A percentile compares a stretch with the other conserved stretches of the same genome.
Evolutionary conservation across 1,140 invertebrate species (phyloP).

Genomic region (Zeugodacus cucurbitae): DNA sequence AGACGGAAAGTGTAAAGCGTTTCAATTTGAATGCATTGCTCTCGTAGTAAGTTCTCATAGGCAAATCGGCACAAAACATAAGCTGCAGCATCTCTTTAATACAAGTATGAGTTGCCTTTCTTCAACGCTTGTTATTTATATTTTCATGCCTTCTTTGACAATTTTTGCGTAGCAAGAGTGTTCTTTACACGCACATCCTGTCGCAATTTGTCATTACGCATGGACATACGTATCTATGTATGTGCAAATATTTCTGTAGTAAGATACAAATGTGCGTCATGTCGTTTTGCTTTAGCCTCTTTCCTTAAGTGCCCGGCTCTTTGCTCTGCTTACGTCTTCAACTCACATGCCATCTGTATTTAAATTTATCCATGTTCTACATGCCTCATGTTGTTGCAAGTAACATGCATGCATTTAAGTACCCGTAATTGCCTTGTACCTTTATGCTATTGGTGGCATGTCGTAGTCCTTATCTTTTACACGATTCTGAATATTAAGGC

Average conservation of each 20-base stretch:
- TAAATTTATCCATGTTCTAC: not conserved
- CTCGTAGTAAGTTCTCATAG: too few species aligned
- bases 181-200: not conserved
- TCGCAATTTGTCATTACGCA: not conserved
- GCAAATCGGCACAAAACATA: too few species aligned
- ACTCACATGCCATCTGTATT: not conserved
- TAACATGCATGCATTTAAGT: not conserved
- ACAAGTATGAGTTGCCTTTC: not conserved
- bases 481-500: too few species aligned
- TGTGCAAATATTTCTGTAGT: not conserved
- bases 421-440: not conserved
- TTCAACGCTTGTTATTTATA: not conserved
- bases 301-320: not conserved
- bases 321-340: not conserved
- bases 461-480: too few species aligned
- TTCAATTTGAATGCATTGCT: too few species aligned
- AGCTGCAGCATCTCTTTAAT: not conserved
- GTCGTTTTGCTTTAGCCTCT: not conserved
- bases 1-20: too few species aligned
- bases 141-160: not conserved
- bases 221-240: not conserved
- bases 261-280: too few species aligned
- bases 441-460: not conserved
- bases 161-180: not conserved
- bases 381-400: not conserved